Evolutionary conservation across 2,888 invertebrate genomes (phyloP).

Genomic region (Hydraecia micacea): DNA sequence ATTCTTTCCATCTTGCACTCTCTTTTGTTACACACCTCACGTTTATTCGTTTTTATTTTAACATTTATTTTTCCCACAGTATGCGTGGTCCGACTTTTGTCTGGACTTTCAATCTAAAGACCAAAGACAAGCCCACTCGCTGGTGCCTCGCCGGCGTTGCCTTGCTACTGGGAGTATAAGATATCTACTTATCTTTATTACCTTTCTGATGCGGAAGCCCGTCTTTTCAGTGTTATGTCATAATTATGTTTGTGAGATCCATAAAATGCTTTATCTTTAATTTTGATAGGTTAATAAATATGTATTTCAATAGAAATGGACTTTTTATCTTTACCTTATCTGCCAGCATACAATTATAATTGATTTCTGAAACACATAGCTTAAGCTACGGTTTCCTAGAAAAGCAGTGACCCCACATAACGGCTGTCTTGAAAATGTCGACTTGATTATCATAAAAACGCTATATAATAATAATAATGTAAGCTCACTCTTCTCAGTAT

Average conservation of each 20-base stretch:
- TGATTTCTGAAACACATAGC: not conserved
- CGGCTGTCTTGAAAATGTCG: too few species aligned
- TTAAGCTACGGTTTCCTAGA: too few species aligned
- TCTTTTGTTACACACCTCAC: not conserved
- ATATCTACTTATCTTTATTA: not conserved
- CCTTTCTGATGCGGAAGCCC: not conserved
- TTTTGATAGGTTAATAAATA: slow-evolving; percentile 51
- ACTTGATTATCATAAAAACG: too few species aligned
- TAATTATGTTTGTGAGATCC: slow-evolving; percentile 33
- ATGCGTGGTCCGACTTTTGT: slow-evolving; percentile 97
- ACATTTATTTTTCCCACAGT: slow-evolving; percentile 74
- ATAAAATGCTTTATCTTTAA: slow-evolving; percentile 8
- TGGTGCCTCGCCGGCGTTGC: slow-evolving; percentile 99
- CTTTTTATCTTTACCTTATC: not conserved
- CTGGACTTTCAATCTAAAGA: slow-evolving; percentile 98
- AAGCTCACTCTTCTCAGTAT: too few species aligned
- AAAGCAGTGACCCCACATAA: too few species aligned
- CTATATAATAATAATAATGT: too few species aligned
- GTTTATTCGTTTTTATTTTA: not conserved
- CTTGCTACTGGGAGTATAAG: slow-evolving; percentile 95
- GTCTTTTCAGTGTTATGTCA: slow-evolving; percentile 24
- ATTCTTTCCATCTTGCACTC: not conserved
- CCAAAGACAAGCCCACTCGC: slow-evolving; percentile 96
- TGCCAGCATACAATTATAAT: not conserved
- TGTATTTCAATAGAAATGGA: slow-evolving; percentile 38